A percentile compares a stretch with the other conserved stretches of the same genome.
Evolutionary conservation across 2,888 invertebrate genomes (phyloP).

Genomic region (Scaptomyza caliginosa): DNA sequence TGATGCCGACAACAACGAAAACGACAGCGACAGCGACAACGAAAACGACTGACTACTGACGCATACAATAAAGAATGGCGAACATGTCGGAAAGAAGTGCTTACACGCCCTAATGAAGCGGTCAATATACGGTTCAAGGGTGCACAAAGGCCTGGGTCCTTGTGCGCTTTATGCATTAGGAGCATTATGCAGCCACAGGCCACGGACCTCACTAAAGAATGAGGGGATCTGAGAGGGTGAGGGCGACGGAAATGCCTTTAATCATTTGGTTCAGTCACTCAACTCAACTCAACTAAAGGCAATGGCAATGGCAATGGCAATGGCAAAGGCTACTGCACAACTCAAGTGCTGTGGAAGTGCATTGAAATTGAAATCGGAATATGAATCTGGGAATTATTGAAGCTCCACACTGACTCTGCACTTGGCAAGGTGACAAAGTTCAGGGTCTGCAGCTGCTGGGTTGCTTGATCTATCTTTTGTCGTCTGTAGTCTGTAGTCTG

Average conservation of each 20-base stretch:
- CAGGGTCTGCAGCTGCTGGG: constrained; percentile 56
- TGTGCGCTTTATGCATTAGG: constrained; percentile 54
- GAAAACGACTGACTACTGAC: constrained; percentile 2
- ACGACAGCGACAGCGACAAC: background rate
- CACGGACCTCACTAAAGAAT: constrained; percentile 9
- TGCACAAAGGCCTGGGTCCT: constrained; percentile 51
- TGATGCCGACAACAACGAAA: background rate
- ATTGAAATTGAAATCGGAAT: constrained; percentile 43
- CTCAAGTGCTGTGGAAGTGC: constrained; percentile 52
- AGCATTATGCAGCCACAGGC: constrained; percentile 38
- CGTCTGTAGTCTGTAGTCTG: background rate
- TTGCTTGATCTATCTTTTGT: background rate
- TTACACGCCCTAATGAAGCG: constrained; percentile 73
- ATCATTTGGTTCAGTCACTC: constrained; percentile 65
- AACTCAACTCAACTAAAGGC: constrained; percentile 48
- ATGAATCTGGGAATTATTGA: constrained; percentile 23
- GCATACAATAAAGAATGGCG: constrained; percentile 37
- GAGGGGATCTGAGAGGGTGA: background rate
- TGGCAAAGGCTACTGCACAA: constrained; percentile 23
- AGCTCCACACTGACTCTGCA: constrained; percentile 33
- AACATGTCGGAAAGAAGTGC: constrained; percentile 36
- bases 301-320: constrained; percentile 36
- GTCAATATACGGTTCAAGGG: constrained; percentile 72
- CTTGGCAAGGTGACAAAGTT: constrained; percentile 63
- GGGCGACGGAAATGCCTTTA: constrained; percentile 45